Evolutionary conservation across 2,797 vertebrate genomes (phyloP), one percentile per base, ranked within the genome.

Genomic region (Eulemur coronatus): DNA sequence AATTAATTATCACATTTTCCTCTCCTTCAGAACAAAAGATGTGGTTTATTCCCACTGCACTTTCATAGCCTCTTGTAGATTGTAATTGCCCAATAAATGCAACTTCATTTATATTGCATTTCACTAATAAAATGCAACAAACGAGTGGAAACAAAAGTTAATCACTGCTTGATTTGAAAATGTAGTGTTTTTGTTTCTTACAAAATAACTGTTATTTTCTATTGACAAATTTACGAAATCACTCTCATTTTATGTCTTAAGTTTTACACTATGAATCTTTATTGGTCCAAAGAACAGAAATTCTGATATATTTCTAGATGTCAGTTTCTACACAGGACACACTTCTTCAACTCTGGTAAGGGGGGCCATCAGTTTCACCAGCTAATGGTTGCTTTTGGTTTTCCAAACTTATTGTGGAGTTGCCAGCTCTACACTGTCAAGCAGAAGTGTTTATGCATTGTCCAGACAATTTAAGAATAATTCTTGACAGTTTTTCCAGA

Each of bases 401-500:
- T 13, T 41, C 33, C 20, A 17, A 15, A 7, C 24, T n/a, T 0
- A 4, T 0, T 30, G 4, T 0, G 2, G 13, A 15, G n/a, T 24
- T n/a, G 2, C 26, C 46, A 30, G 35, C 28, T 33, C 46, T 10
- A 18, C 24, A 8, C 7, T 28, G 12, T 59, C 17, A 57, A 57
- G 30, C 4, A 2, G 1, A 50, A 24, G 61, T 14, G 12, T 35
- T 43, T 30, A 26, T 8, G 10, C 10, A 0, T 24, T 4, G 7
- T 43, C 46, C n/a, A 4, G 82, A 50, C 35, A 35, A 75, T 33
- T 33, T 46, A 5, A 22, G 43, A 91, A 52, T n/a, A 46, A 30
- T 72, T 65, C 8, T 43, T 46, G 18, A 17, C 10, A 13, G 15
- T 11, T 33, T 57, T 38, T n/a, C 48, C 80, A 46, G 80, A 94